Evolutionary conservation across 1,140 invertebrate species (phyloP), one percentile per base, ranked within the genome.

Genomic region (Brachystomella parvula): DNA sequence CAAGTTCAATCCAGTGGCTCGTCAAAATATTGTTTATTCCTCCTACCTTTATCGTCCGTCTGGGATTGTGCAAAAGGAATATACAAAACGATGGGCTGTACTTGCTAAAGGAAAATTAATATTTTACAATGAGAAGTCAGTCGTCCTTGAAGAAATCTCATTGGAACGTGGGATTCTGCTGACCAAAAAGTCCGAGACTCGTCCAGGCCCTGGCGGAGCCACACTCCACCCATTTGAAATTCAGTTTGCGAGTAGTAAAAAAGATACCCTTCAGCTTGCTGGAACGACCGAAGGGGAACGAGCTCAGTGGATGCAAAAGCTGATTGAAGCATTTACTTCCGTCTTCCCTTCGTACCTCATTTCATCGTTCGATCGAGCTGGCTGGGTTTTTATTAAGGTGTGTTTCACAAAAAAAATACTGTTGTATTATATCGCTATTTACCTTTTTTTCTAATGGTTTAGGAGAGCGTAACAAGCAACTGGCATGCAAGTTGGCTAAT

Each of bases 401-500:
- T 67, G 65, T 28, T 44, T 6, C 12, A 17, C 3, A 60, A 60
- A 9, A 12, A 6, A 49, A 26, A 17, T 29, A 24, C 32, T 15
- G 6, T 47, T 6, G 62, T 1, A 31, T 59, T 21, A 61, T 30
- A n/a, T 64, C 21, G 33, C 24, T 3, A 49, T 65, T 21, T 53
- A 47, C n/a, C 57, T 63, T 68, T 26, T 63, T 70, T 32, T 58
- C 65, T 28, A 62, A 73, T n/a, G n/a, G n/a, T 78, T 47, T 61
- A 83, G 81, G 83, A 83, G 83, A 82, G 79, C 72, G 81, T 87
- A 26, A 86, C 82, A 59, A 83, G 85, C 0, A 76, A 80, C 28
- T 93, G 90, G 90, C 82, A 82, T 30, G 84, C 86, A 47, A 85
- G 87, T 0, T 94, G 89, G 89, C 61, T 92, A 26, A 80, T 92